Evolutionary conservation across 2,797 vertebrate species (phyloP), one percentile per base, ranked within the genome.

Genomic region (Clarias fuscus): DNA sequence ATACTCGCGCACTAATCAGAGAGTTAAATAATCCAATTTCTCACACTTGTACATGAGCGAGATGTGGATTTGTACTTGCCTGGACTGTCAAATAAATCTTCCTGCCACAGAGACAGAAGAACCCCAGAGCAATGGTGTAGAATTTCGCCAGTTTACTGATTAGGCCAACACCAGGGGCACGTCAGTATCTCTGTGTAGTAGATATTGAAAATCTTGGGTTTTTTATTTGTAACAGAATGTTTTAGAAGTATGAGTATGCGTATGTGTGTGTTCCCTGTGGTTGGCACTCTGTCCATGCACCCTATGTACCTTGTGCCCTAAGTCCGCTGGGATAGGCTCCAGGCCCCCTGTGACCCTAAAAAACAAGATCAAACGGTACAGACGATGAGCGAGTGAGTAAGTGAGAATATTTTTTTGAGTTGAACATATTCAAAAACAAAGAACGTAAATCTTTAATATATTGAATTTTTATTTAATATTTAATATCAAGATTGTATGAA

Each of bases 121-220:
- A 59, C 3, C 83, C n/a, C 43, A 86, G 37, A 85, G 77, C 71
- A 65, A 20, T 8, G 61, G 24, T 59, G 84, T 77, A 68, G 77
- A 83, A 85, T 79, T 30, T 30, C 61, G 56, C 58, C 84, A 81
- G 65, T 67, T 59, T 79, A 53, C 84, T 70, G 33, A 7, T 70
- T 67, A 71, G 37, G 27, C 61, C 53, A 85, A 43, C 27, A 64
- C 24, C 62, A 11, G 10, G 2, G 11, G 13, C 27, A 71, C 0
- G 11, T 14, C 72, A 14, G 4, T 48, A 75, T 27, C 5, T 53
- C 22, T 75, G 20, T 75, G 22, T 75, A 53, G 40, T 37, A 33
- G 18, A 37, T 64, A 24, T 64, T 4, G 48, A 48, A 48, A 48
- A 48, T 11, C 48, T 11, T 48, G 48, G 48, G 13, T 33, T 33